Base-by-base conservation (phyloP, 2,888 invertebrate genomes). In the Ryuthela nishihirai region DNA sequence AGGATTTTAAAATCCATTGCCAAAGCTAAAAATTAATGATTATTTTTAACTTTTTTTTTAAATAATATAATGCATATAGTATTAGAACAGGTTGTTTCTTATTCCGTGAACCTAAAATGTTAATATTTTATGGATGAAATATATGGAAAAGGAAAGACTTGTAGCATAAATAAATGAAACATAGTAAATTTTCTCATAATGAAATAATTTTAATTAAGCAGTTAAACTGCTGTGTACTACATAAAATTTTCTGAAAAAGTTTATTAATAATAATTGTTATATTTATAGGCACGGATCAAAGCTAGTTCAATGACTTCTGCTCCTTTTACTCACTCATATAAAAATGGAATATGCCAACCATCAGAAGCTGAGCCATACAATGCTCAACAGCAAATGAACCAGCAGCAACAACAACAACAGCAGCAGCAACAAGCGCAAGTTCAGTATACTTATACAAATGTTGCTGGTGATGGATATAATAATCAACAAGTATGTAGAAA, bases 271-370 rank as follows among this genome's bases (percentile, higher is more conserved):
- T 20, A 3, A 18, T 43, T 39, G 32, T 35, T 45, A 29, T 42
- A 36, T 34, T 35, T 43, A 48, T 59, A 76, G 76, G 76, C 89
- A 39, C 79, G 90, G 67, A 90, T 90, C 70, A 90, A 90, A 77
- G 88, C 88, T 66, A 88, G 88, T 75, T 87, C 88, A 64, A 69
- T 77, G 53, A 70, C 74, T 48, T 68, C 85, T 82, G 79, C 83
- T 82, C 74, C 80, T 81, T 77, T 77, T 64, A 67, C 70, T n/a
- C 71, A 72, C 54, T 40, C 56, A 7, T 53, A 49, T 26, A 85
- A 84, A 72, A 85, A 85, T 74, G 85, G 85, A 55, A 84, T 80
- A 70, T 78, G 83, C 69, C 79, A 81, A 72, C 48, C 72, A 74
- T 29, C 78, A 76, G 70, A 75, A 78, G 60, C 74, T 79, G 52